Evolutionary conservation across 2,888 invertebrate species (phyloP).

Genomic region (Augochlorella aurata): DNA sequence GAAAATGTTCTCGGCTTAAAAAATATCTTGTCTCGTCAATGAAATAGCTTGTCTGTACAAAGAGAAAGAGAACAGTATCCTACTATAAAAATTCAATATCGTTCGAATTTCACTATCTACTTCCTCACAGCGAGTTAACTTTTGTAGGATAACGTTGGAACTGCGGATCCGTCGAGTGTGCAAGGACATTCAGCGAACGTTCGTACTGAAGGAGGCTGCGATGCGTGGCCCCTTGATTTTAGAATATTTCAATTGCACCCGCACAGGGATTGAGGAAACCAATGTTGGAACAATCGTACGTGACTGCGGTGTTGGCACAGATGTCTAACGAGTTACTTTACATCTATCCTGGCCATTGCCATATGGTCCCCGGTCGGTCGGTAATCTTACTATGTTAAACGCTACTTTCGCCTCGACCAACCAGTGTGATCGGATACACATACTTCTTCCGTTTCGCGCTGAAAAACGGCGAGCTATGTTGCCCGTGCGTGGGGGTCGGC

Average conservation of each 20-base stretch:
- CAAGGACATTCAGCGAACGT: slow-evolving; percentile 33
- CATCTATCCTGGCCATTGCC: slow-evolving; percentile 22
- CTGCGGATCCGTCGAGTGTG: slow-evolving; percentile 2
- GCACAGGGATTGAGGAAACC: slow-evolving; percentile 8
- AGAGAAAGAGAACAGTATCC: slow-evolving; percentile 24
- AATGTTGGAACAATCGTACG: slow-evolving; percentile 28
- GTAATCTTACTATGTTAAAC: slow-evolving; percentile 77
- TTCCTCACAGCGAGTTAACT: slow-evolving; percentile 16
- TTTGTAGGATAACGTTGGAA: background rate
- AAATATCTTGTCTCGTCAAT: slow-evolving; percentile 39
- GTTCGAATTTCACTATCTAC: slow-evolving; percentile 41
- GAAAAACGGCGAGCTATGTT: slow-evolving; percentile 83
- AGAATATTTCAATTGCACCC: slow-evolving; percentile 33
- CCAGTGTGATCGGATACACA: slow-evolving; percentile 84
- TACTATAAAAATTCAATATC: slow-evolving; percentile 38
- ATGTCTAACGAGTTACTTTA: slow-evolving; percentile 29
- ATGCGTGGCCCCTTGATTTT: slow-evolving; percentile 49
- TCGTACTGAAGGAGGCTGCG: slow-evolving; percentile 56
- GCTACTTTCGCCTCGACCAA: slow-evolving; percentile 84
- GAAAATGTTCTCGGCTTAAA: slow-evolving; percentile 46
- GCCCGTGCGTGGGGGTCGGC: slow-evolving; percentile 75
- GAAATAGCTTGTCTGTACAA: slow-evolving; percentile 53
- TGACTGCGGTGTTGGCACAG: slow-evolving; percentile 56
- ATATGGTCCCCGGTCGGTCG: slow-evolving; percentile 60
- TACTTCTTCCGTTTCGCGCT: slow-evolving; percentile 86